Evolutionary conservation across 1,140 invertebrate genomes (phyloP).

Genomic region (Lerema accius): DNA sequence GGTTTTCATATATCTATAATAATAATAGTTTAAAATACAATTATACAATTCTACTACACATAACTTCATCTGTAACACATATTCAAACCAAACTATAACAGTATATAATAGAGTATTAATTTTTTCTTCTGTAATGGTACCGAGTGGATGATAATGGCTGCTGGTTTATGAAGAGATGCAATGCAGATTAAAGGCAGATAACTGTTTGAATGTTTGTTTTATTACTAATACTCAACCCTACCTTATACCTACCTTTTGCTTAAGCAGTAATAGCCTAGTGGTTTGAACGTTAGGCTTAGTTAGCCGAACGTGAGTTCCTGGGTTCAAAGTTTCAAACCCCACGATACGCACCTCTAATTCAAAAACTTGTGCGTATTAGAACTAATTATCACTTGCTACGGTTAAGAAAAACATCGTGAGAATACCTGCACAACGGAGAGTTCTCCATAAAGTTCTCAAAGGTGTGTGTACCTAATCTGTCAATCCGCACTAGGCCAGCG

Average conservation of each 20-base stretch:
- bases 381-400: no score
- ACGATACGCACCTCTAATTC: no score
- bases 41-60: slow-evolving; percentile 78
- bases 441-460: no score
- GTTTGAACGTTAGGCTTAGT: no score
- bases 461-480: no score
- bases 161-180: slow-evolving; percentile 75
- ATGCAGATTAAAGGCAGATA: slow-evolving; percentile 80
- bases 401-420: no score
- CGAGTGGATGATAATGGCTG: slow-evolving; percentile 80
- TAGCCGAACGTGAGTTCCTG: no score
- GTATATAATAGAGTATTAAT: slow-evolving; percentile 81
- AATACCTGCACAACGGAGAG: no score
- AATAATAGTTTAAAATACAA: slow-evolving; percentile 76
- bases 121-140: slow-evolving; percentile 81
- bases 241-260: neutral
- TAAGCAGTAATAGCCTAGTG: no score
- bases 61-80: slow-evolving; percentile 80
- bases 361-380: no score
- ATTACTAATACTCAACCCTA: slow-evolving; percentile 42
- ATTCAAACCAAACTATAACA: slow-evolving; percentile 82
- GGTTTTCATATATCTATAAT: slow-evolving; percentile 80
- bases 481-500: no score
- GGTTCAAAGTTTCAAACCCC: no score
- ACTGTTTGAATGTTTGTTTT: slow-evolving; percentile 80